Percentiles rank a stretch among this genome's conserved stretches.
Evolutionary conservation across 2,888 invertebrate species (phyloP).

Genomic region (Julus scandinavius): DNA sequence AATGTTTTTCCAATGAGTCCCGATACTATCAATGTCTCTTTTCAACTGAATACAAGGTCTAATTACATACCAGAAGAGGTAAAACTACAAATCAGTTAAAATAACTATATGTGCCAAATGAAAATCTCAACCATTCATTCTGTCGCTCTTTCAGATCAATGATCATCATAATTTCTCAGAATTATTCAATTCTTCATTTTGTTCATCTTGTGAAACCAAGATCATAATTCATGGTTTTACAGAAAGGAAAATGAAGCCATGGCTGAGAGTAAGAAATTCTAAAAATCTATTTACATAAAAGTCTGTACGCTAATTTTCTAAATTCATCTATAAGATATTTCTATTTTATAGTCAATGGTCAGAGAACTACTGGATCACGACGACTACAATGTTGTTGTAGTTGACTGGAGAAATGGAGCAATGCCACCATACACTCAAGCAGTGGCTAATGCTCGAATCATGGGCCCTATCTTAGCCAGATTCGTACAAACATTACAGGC

Average conservation of each 20-base stretch:
- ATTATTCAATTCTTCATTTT: constrained; percentile 62
- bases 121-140: neutral
- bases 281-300: neutral
- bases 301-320: too few species aligned
- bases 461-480: constrained; percentile 84
- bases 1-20: constrained; percentile 85
- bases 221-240: constrained; percentile 90
- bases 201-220: constrained; percentile 75
- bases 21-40: constrained; percentile 83
- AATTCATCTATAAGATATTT: neutral
- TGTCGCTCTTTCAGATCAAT: constrained; percentile 12
- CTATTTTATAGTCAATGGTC: constrained; percentile 74
- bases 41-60: constrained; percentile 79
- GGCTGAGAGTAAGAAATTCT: constrained; percentile 67
- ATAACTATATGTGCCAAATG: neutral
- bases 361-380: constrained; percentile 81
- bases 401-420: constrained; percentile 89
- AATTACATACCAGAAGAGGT: constrained; percentile 56
- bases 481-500: constrained; percentile 69
- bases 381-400: constrained; percentile 82
- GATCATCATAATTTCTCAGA: constrained; percentile 48
- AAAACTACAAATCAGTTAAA: constrained; percentile 54
- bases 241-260: constrained; percentile 84
- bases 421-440: constrained; percentile 86
- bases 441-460: constrained; percentile 86